Percentiles rank a stretch among this genome's conserved stretches.
These are phyloP conservation scores for Microctonus hyperodae DNA, from an alignment of 2,888 invertebrate species.

Conservation along the genomic window DNA sequence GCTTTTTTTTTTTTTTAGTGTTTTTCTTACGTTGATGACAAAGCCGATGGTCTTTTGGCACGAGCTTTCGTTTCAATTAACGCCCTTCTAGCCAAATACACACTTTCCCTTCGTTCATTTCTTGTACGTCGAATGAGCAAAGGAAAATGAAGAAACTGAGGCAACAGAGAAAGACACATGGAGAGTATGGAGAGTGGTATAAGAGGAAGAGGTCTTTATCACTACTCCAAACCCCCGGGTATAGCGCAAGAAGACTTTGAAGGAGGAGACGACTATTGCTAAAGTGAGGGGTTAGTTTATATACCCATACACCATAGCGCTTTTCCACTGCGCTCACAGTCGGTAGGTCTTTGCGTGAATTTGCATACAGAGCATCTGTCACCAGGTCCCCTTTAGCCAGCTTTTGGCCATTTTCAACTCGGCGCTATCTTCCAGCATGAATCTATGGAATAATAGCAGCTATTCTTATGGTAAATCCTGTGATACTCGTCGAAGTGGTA, in stretches of 20 bases:
- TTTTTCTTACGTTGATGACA: background rate
- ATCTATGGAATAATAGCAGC: slow-evolving; percentile 62
- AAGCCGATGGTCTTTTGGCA: background rate
- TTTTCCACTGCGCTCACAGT: slow-evolving; percentile 21
- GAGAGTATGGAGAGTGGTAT: background rate
- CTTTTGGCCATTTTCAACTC: slow-evolving; percentile 60
- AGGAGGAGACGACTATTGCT: slow-evolving; percentile 16
- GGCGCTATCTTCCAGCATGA: slow-evolving; percentile 56
- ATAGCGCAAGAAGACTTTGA: slow-evolving; percentile 27
- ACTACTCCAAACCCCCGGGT: slow-evolving; percentile 30
- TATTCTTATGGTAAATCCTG: slow-evolving; percentile 62
- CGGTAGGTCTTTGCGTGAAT: slow-evolving; percentile 46
- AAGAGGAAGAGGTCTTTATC: slow-evolving; percentile 47
- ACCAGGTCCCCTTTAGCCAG: slow-evolving; percentile 60
- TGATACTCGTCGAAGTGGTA: slow-evolving; percentile 24
- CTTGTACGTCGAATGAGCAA: slow-evolving; percentile 13
- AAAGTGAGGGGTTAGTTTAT: slow-evolving; percentile 31
- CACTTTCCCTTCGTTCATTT: slow-evolving; percentile 32
- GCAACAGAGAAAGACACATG: background rate
- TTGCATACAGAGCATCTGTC: slow-evolving; percentile 64
- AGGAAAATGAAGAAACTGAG: slow-evolving; percentile 28
- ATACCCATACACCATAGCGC: slow-evolving; percentile 18
- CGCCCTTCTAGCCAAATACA: slow-evolving; percentile 43
- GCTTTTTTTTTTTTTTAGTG: background rate
- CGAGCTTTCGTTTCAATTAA: slow-evolving; percentile 54